Conservation (phyloP, 1,140 invertebrate genomes). For the Trachymyrmex septentrionalis region DNA sequence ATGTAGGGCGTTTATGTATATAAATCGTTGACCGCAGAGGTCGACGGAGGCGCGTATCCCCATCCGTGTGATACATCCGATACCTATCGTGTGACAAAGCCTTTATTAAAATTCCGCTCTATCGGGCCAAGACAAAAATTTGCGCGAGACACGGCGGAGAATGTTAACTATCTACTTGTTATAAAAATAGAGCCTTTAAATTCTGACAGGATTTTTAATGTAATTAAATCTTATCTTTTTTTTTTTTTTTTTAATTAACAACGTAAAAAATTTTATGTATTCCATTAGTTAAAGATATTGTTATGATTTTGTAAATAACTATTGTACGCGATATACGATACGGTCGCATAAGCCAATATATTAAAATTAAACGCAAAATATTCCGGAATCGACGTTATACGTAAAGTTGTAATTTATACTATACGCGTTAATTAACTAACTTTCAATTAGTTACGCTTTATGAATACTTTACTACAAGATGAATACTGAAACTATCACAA, state of each 20-base stretch:
- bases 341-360: not conserved
- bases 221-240: not conserved
- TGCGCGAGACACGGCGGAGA: not conserved
- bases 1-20: constrained; percentile 56
- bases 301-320: not conserved
- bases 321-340: too few relatives aligned
- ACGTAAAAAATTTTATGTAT: not conserved
- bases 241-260: not conserved
- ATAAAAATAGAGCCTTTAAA: not conserved
- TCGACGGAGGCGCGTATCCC: constrained; percentile 14
- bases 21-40: constrained; percentile 39
- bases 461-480: not conserved
- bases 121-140: constrained; percentile 29
- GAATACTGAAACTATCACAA: not conserved
- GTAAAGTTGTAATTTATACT: not conserved
- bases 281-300: constrained; percentile 12
- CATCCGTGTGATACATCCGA: constrained; percentile 4
- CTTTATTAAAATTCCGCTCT: constrained; percentile 40
- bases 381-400: not conserved
- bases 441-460: constrained; percentile 3
- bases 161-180: constrained; percentile 23
- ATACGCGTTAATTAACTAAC: constrained; percentile 9
- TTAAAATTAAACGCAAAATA: constrained; percentile 17
- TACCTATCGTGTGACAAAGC: constrained; percentile 41
- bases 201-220: constrained; percentile 2